Conservation (phyloP, 2,113 vertebrate species). For the Oncorhynchus masou region DNA sequence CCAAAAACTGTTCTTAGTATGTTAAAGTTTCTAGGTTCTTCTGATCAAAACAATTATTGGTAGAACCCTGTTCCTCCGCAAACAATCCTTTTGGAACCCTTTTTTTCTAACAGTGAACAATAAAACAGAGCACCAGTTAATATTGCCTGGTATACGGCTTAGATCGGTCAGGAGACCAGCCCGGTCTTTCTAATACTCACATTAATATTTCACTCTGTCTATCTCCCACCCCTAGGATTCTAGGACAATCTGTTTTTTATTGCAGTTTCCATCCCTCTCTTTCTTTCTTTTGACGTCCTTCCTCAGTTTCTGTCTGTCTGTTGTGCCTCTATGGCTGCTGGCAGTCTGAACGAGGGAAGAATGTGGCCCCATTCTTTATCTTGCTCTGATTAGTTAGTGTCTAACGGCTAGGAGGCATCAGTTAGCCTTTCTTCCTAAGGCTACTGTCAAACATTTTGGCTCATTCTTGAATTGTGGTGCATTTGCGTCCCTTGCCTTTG, state of each 20-base stretch:
- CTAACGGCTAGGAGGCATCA: not conserved
- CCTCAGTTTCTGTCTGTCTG: not conserved
- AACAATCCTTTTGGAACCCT: too few relatives aligned
- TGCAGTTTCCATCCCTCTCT: not conserved
- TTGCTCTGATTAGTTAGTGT: not conserved
- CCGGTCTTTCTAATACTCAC: too few relatives aligned
- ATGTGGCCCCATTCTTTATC: not conserved
- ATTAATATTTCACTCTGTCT: conserved; percentile 27
- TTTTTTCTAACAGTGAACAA: conserved; percentile 30
- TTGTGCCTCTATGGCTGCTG: conserved; percentile 4
- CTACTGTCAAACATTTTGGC: not conserved
- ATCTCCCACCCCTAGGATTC: conserved; percentile 30
- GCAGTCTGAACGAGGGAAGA: not conserved
- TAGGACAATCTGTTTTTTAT: conserved; percentile 7
- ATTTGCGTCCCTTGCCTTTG: too few relatives aligned
- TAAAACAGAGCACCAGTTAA: conserved; percentile 31
- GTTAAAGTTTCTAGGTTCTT: too few relatives aligned
- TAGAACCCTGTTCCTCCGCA: too few relatives aligned
- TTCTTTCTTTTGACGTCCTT: not conserved
- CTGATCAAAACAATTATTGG: too few relatives aligned
- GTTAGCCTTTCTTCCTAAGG: not conserved
- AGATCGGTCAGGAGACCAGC: too few relatives aligned
- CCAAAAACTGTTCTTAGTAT: too few relatives aligned
- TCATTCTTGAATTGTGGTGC: too few relatives aligned
- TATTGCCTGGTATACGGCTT: conserved; percentile 17